Percentiles rank a stretch among this genome's conserved stretches.
These are phyloP conservation scores for Phalacrocorax pelagicus DNA, from an alignment of 2,113 vertebrate genomes.

Conservation along the genomic window DNA sequence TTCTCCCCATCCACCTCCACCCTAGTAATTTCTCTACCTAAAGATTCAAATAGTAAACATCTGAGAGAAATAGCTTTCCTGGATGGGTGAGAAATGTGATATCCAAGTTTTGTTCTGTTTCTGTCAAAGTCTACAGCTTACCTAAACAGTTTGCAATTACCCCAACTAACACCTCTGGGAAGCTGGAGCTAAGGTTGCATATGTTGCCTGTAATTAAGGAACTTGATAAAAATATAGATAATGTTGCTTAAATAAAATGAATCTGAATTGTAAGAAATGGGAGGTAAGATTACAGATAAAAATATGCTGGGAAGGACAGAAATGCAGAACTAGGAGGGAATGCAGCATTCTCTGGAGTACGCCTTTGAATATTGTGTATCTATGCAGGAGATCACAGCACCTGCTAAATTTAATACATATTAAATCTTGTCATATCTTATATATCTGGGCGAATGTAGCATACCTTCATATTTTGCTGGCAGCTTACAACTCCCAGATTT, in stretches of 20 bases:
- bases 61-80: neutral
- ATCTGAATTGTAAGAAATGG: conserved; percentile 4
- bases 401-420: conserved; percentile 61
- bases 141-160: conserved; percentile 11
- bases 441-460: conserved; percentile 31
- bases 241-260: conserved; percentile 5
- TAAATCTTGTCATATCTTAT: conserved; percentile 57
- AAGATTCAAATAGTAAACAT: neutral
- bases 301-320: conserved; percentile 19
- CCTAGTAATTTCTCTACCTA: neutral
- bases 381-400: conserved; percentile 3
- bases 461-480: conserved; percentile 48
- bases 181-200: neutral
- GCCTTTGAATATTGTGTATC: conserved; percentile 34
- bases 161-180: conserved; percentile 9
- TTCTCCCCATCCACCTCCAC: neutral
- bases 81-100: neutral
- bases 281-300: conserved; percentile 60
- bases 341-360: conserved; percentile 6
- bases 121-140: neutral
- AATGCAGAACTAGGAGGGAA: conserved; percentile 12
- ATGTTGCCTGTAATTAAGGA: conserved; percentile 24
- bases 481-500: conserved; percentile 59
- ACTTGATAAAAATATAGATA: conserved; percentile 42
- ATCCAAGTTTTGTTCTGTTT: neutral